phyloP scores from a whole-genome alignment of 2,888 invertebrate species.

The Terebella lapidaria region DNA sequence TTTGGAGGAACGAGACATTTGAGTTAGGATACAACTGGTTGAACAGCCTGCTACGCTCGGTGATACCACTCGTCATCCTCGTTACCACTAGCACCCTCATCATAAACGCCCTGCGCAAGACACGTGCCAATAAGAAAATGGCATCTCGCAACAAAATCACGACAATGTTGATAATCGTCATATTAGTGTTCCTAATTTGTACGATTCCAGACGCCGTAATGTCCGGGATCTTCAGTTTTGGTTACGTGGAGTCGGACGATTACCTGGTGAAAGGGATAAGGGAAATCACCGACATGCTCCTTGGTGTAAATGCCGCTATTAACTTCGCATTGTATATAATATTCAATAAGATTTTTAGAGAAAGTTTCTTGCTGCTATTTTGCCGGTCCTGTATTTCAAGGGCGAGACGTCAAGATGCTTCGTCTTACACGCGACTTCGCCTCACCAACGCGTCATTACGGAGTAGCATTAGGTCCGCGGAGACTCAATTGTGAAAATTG shows the following conservation, averaged over 20 bases:
- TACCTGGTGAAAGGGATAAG: constrained; percentile 44
- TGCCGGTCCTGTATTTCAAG: too few relatives aligned
- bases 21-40: constrained; percentile 25
- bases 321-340: constrained; percentile 49
- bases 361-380: not conserved
- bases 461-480: too few relatives aligned
- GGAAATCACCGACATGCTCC: constrained; percentile 49
- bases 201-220: constrained; percentile 51
- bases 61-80: constrained; percentile 30
- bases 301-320: constrained; percentile 47
- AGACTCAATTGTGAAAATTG: too few relatives aligned
- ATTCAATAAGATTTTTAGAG: constrained; percentile 46
- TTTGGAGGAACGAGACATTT: constrained; percentile 26
- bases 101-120: constrained; percentile 28
- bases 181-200: constrained; percentile 48
- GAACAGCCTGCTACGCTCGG: constrained; percentile 28
- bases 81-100: constrained; percentile 28
- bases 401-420: too few relatives aligned
- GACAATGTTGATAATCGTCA: constrained; percentile 47
- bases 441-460: too few relatives aligned
- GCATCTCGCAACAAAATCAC: constrained; percentile 48
- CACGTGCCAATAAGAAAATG: constrained; percentile 30
- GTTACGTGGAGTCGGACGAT: constrained; percentile 45
- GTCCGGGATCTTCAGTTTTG: constrained; percentile 49
- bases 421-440: too few relatives aligned